Base-by-base conservation (phyloP, 1,140 invertebrate species). In the Trichogramma pretiosum region DNA sequence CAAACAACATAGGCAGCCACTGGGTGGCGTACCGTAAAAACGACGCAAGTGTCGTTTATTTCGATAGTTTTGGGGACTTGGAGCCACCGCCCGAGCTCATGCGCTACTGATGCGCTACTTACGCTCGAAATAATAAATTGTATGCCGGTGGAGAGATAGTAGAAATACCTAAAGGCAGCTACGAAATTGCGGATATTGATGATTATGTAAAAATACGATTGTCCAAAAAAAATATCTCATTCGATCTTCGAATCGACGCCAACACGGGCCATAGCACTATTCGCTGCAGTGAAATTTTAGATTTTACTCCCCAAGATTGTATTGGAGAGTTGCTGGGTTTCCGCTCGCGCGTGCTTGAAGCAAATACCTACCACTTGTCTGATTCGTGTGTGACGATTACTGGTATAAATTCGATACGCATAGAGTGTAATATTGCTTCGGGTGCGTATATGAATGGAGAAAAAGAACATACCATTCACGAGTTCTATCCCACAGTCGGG, bases 111-210 rank as follows among this genome's bases (percentile, higher is more conserved):
- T 22, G 36, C 22, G 37, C 13, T 53, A 56, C 63, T 24, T 50
- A 58, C 53, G 18, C 40, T 18, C 38, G 51, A 19, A 56, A 59
- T 34, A 64, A 65, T 58, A 52, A 61, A 48, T 65, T 67, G 56
- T 54, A 64, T 50, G 26, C 13, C 26, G 13, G 13, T 28, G 26
- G 26, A 9, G 26, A 28, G 13, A 13, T n/a, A n/a, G n/a, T n/a
- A n/a, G n/a, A n/a, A n/a, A n/a, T n/a, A n/a, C n/a, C n/a, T n/a
- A n/a, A n/a, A n/a, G n/a, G n/a, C n/a, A n/a, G n/a, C n/a, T n/a
- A n/a, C n/a, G n/a, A n/a, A n/a, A n/a, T n/a, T n/a, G n/a, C n/a
- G n/a, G n/a, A n/a, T n/a, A n/a, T n/a, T n/a, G n/a, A n/a, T n/a
- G n/a, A n/a, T n/a, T n/a, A n/a, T n/a, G n/a, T n/a, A n/a, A n/a